These are phyloP conservation scores for Micronisus gabar DNA, from an alignment of 2,113 vertebrate species.

Conservation along the genomic window DNA sequence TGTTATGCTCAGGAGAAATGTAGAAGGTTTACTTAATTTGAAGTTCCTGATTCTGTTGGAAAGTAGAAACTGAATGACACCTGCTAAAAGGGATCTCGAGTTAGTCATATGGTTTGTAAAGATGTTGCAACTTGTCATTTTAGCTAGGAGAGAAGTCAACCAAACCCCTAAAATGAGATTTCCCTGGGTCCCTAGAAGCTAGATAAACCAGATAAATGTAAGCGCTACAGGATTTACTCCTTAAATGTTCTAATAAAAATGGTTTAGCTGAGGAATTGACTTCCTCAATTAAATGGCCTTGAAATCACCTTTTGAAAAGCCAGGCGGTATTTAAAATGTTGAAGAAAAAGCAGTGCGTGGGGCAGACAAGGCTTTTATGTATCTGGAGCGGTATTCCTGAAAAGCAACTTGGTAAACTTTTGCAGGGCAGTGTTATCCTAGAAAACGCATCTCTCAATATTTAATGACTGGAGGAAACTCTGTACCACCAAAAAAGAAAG, in stretches of 20 bases:
- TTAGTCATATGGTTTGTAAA: rapidly evolving
- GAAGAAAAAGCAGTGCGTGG: neutral
- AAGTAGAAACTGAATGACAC: neutral
- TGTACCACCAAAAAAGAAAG: neutral
- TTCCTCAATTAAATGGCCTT: slow-evolving; percentile 22
- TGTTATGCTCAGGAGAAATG: rapidly evolving
- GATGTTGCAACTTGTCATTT: neutral
- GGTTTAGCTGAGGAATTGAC: slow-evolving; percentile 2
- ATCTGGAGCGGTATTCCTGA: neutral
- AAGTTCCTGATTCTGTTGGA: neutral
- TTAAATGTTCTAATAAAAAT: slow-evolving; percentile 33
- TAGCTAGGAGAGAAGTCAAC: neutral
- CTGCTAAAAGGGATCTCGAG: neutral
- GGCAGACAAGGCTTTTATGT: neutral
- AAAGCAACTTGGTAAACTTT: neutral
- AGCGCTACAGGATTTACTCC: neutral
- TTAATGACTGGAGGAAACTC: neutral
- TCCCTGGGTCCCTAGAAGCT: neutral
- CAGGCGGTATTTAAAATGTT: neutral
- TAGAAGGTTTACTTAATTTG: neutral
- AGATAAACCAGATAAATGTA: neutral
- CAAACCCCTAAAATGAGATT: neutral
- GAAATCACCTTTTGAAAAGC: slow-evolving; percentile 26
- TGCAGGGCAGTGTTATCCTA: neutral
- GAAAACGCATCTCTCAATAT: neutral